Conservation (phyloP, 2,797 vertebrate genomes). For the Gymnoscopelus microlampas region DNA sequence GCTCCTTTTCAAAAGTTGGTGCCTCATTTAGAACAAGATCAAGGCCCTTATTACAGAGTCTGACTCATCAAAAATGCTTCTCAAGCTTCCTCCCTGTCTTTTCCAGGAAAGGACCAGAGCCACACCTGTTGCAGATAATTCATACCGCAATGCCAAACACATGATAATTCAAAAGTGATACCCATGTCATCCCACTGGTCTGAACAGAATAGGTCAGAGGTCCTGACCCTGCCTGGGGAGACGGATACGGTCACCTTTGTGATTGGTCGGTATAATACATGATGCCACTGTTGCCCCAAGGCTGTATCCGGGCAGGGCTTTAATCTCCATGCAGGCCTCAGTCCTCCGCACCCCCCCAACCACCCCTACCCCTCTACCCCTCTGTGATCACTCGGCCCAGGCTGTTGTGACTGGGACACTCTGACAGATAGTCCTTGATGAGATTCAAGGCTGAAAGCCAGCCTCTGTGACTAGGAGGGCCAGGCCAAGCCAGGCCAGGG, state of each 20-base stretch:
- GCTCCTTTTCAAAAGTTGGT: too few species aligned
- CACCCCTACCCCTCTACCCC: not conserved
- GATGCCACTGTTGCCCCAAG: constrained; percentile 53
- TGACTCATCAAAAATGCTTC: too few species aligned
- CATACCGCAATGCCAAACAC: too few species aligned
- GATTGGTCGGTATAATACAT: constrained; percentile 57
- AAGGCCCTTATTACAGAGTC: too few species aligned
- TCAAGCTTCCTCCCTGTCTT: too few species aligned
- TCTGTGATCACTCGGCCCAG: constrained; percentile 43
- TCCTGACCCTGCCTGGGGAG: constrained; percentile 49
- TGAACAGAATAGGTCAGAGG: constrained; percentile 45
- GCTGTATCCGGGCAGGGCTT: constrained; percentile 57
- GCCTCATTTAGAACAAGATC: too few species aligned
- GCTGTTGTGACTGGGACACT: constrained; percentile 59
- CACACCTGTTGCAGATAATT: too few species aligned
- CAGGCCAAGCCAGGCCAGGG: constrained; percentile 49
- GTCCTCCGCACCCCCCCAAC: constrained; percentile 2
- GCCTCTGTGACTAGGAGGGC: constrained; percentile 65
- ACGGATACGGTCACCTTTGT: constrained; percentile 59
- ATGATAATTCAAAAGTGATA: too few species aligned
- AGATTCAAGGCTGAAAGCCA: constrained; percentile 71
- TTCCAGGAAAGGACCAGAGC: too few species aligned
- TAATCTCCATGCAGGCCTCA: constrained; percentile 25
- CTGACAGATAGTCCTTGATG: constrained; percentile 69
- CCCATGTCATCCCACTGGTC: constrained; percentile 28